These are phyloP conservation scores for Calameuta filiformis DNA, from an alignment of 2,888 invertebrate genomes.

Conservation along the genomic window DNA sequence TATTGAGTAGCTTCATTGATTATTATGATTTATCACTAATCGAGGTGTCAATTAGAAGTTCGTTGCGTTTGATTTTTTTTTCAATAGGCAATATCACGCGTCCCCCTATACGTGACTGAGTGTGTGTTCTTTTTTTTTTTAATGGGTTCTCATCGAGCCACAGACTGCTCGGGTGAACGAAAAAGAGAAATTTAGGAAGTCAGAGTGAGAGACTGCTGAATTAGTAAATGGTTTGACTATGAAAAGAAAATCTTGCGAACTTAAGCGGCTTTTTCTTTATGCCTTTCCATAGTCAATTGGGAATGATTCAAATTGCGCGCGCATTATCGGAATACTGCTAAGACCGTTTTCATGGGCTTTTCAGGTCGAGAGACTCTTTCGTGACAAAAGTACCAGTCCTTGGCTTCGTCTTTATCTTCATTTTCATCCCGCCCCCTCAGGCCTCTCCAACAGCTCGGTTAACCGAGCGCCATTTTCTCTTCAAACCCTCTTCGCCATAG, in stretches of 20 bases:
- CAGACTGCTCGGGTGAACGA: background rate
- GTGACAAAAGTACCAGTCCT: conserved; percentile 35
- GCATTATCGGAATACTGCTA: background rate
- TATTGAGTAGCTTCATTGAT: background rate
- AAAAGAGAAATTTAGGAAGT: background rate
- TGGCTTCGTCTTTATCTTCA: conserved; percentile 4
- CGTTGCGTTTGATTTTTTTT: background rate
- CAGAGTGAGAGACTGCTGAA: background rate
- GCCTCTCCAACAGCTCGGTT: conserved; percentile 32
- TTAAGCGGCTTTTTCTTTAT: background rate
- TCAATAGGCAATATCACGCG: background rate
- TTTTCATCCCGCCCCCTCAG: conserved; percentile 33
- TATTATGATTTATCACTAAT: background rate
- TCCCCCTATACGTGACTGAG: background rate
- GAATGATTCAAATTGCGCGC: background rate
- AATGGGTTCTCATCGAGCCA: background rate
- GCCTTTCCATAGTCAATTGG: background rate
- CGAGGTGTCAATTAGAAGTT: background rate
- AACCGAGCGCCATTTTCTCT: conserved; percentile 53
- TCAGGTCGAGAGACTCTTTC: background rate
- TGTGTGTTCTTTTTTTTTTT: background rate
- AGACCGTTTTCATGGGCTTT: background rate
- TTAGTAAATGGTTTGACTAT: background rate
- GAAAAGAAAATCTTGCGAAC: background rate
- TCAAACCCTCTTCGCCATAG: conserved; percentile 28